Evolutionary conservation across 2,797 vertebrate species (phyloP).

Genomic region (Acanthurus leucopareius): DNA sequence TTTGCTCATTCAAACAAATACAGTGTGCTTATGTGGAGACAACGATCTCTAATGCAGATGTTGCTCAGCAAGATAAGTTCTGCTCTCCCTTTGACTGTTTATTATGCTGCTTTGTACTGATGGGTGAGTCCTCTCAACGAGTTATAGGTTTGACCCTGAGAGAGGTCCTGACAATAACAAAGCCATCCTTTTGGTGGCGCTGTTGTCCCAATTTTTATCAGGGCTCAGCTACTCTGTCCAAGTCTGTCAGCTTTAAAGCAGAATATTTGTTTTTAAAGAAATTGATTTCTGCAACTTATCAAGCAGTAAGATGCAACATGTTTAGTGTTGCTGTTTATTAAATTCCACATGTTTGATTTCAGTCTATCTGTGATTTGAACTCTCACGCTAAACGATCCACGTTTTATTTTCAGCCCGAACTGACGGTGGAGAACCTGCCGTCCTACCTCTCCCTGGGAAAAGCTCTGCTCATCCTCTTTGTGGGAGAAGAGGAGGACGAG

Average conservation of each 20-base stretch:
- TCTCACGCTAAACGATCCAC: too few relatives aligned
- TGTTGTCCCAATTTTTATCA: not conserved
- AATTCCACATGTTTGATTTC: too few relatives aligned
- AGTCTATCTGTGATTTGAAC: too few relatives aligned
- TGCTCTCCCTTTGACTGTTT: not conserved
- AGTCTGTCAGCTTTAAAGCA: not conserved
- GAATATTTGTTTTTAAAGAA: not conserved
- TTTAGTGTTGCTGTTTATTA: too few relatives aligned
- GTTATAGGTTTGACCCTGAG: not conserved
- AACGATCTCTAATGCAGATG: not conserved
- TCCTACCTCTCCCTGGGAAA: conserved; percentile 84
- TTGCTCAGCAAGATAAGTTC: not conserved
- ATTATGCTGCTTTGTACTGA: not conserved
- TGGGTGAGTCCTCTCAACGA: not conserved
- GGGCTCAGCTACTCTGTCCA: not conserved
- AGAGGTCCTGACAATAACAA: not conserved
- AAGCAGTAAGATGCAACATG: too few relatives aligned
- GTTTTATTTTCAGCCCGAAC: conserved; percentile 88
- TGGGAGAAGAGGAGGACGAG: conserved; percentile 83
- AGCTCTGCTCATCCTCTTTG: conserved; percentile 93
- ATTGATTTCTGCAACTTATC: too few relatives aligned
- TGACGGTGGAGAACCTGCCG: conserved; percentile 92
- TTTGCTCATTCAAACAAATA: conserved; percentile 26
- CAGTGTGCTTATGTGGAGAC: not conserved
- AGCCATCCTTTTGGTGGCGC: not conserved